Percentiles rank a stretch among this genome's conserved stretches.
Conservation (phyloP, 2,888 invertebrate genomes). For the Drosophila mulleri region DNA sequence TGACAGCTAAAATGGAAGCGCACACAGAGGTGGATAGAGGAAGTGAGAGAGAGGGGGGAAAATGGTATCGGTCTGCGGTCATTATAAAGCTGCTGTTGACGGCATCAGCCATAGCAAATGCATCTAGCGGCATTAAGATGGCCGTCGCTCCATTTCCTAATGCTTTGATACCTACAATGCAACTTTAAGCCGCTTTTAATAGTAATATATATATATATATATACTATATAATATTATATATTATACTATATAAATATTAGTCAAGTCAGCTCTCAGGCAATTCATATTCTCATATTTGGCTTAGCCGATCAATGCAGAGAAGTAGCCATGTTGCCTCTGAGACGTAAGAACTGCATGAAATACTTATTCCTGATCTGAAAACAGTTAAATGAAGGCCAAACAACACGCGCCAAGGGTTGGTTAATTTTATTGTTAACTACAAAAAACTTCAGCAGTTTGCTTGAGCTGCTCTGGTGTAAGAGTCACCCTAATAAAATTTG, state of each 20-base stretch:
- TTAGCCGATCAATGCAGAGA: neutral
- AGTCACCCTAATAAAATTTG: too few relatives aligned
- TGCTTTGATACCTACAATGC: conserved; percentile 11
- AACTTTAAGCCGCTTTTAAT: conserved; percentile 26
- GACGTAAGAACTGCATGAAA: neutral
- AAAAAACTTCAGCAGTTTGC: too few relatives aligned
- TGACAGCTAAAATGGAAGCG: conserved; percentile 32
- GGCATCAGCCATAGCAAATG: conserved; percentile 8
- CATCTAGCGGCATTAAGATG: conserved; percentile 24
- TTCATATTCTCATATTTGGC: neutral
- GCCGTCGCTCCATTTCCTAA: neutral
- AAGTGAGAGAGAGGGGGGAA: neutral
- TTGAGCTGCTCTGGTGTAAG: too few relatives aligned
- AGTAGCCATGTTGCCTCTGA: neutral
- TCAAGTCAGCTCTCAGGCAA: neutral
- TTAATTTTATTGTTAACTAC: too few relatives aligned
- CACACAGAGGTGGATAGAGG: neutral
- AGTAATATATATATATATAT: neutral
- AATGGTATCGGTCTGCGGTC: conserved; percentile 1
- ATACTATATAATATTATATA: neutral
- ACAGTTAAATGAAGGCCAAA: too few relatives aligned
- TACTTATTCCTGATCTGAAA: neutral
- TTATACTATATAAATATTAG: too few relatives aligned
- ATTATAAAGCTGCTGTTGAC: conserved; percentile 31
- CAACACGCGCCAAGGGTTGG: too few relatives aligned